Conservation (phyloP, 2,113 vertebrate species). For the Dendrocopos noguchii region DNA sequence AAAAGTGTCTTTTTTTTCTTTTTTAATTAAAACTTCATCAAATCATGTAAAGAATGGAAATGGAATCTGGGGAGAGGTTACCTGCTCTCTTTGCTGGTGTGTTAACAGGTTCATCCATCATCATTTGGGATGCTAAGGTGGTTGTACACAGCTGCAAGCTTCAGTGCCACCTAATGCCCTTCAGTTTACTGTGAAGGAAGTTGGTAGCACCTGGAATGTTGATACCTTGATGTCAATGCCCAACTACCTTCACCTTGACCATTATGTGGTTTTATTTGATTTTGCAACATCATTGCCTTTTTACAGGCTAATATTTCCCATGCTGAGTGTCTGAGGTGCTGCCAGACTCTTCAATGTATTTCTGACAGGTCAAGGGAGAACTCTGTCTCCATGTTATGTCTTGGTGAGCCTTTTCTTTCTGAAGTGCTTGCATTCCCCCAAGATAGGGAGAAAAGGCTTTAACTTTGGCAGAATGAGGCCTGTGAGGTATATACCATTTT, state of each 20-base stretch:
- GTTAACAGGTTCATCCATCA: not conserved
- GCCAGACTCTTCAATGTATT: not conserved
- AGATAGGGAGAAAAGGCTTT: not conserved
- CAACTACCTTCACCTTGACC: not conserved
- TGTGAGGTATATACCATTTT: not conserved
- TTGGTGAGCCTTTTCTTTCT: not conserved
- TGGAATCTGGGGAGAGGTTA: not conserved
- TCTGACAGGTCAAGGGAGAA: not conserved
- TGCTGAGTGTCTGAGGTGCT: not conserved
- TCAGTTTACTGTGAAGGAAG: not conserved
- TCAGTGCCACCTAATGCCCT: not conserved
- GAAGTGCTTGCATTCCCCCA: not conserved
- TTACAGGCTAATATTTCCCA: not conserved
- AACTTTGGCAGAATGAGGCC: not conserved
- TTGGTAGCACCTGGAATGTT: not conserved
- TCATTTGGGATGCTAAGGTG: not conserved
- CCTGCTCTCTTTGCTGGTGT: not conserved
- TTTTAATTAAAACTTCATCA: not conserved
- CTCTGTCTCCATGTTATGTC: not conserved
- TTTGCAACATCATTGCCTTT: not conserved
- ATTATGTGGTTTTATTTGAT: not conserved
- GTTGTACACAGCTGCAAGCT: rapidly evolving
- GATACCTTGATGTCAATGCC: not conserved
- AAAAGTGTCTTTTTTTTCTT: not conserved
- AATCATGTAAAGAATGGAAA: not conserved